Conservation (phyloP, 2,797 vertebrate genomes). For the Apodemus agrarius region DNA sequence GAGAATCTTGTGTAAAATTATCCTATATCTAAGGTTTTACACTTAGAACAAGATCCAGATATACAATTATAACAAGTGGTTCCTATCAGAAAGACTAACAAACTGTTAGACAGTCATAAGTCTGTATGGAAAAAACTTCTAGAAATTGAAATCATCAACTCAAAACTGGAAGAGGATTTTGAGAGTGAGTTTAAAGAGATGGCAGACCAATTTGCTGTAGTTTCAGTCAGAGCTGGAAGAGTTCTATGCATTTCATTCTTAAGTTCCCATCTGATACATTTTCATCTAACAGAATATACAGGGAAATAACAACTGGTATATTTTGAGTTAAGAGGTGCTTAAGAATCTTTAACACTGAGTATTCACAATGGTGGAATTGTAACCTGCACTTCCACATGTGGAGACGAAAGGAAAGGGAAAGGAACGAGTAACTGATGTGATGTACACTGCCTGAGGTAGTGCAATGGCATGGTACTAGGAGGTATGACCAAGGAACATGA, state of each 20-base stretch:
- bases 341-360: not conserved
- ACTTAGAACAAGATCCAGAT: not conserved
- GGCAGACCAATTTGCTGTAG: not conserved
- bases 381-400: not conserved
- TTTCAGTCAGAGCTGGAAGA: not conserved
- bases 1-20: not conserved
- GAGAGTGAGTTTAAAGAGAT: not conserved
- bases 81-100: not conserved
- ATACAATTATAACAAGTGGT: not conserved
- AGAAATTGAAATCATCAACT: not conserved
- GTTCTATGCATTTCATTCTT: not conserved
- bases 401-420: not conserved
- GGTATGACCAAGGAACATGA: too few relatives aligned
- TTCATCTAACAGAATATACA: not conserved
- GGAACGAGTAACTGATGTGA: not conserved
- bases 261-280: not conserved
- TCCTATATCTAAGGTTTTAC: not conserved
- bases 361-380: not conserved
- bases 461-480: not conserved
- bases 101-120: not conserved
- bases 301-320: not conserved
- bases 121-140: not conserved
- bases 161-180: not conserved
- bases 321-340: not conserved
- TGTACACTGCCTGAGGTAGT: rapidly evolving